Evolutionary conservation across 2,113 vertebrate genomes (phyloP).

Genomic region (Aramus guarauna): DNA sequence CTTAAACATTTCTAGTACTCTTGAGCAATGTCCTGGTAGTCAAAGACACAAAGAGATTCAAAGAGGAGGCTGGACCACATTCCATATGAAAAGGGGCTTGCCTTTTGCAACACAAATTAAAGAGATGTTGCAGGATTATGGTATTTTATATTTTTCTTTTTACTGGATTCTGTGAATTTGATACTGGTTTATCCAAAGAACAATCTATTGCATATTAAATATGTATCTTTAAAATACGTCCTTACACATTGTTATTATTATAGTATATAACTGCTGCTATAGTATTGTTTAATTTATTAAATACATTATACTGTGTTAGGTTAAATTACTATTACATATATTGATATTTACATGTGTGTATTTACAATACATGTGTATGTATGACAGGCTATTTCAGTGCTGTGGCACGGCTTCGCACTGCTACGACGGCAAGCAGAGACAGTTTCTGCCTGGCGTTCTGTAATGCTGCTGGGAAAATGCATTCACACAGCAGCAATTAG

Average conservation of each 20-base stretch:
- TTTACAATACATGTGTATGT: background rate
- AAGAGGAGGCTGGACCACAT: background rate
- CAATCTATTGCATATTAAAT: background rate
- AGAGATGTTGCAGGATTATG: background rate
- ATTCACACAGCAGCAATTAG: background rate
- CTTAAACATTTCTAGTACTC: background rate
- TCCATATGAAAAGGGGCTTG: background rate
- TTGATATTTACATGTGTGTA: background rate
- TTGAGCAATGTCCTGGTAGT: background rate
- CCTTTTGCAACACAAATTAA: background rate
- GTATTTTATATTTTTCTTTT: background rate
- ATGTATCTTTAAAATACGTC: background rate
- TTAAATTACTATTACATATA: background rate
- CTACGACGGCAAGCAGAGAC: background rate
- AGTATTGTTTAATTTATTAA: background rate
- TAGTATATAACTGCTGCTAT: background rate
- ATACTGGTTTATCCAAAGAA: background rate
- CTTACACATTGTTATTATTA: background rate
- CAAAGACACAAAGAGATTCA: background rate
- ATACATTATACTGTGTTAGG: background rate
- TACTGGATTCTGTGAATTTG: background rate
- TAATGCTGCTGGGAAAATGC: background rate
- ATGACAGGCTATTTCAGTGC: background rate
- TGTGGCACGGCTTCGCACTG: background rate
- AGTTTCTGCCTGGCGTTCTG: background rate